Evolutionary conservation across 2,113 vertebrate genomes (phyloP), one percentile per base, ranked within the genome.

Genomic region (Callopanchax toddi): DNA sequence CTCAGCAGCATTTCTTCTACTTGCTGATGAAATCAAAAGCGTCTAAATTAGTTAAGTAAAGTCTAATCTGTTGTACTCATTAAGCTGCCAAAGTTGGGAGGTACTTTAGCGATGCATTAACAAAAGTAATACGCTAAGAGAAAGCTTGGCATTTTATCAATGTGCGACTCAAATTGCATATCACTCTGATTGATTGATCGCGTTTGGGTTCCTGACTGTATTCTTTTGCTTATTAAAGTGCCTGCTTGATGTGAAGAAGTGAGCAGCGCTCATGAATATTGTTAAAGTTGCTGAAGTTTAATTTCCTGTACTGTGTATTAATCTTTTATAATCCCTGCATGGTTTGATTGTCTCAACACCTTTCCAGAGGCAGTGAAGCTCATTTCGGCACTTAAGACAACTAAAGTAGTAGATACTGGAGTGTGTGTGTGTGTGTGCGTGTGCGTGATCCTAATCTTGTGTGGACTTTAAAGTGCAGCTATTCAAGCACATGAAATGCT

Each of bases 291-390:
- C 81, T 83, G 76, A 90, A 87, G 84, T 92, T 92, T 91, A 91
- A 92, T 92, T 92, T 93, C 92, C 92, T 93, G 90, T 78, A 44
- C 85, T 86, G 68, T 82, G 84, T 90, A 90, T 89, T 87, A 86
- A 92, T 89, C 84, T 88, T 85, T 86, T 87, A 86, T 90, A 86
- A 87, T 86, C 81, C 82, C 78, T 79, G 84, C 85, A 86, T 83
- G 82, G 81, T 85, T 89, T 88, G 84, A 89, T 90, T 91, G 86
- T 90, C 80, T 88, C 65, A 86, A 85, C 79, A 82, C 80, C 74
- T 83, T 74, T 83, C 87, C 84, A 71, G 55, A 85, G 84, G 86
- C 86, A 71, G 77, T 76, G 65, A 85, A 87, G 83, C 85, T 84
- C 73, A 85, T 89, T 89, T 87, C 79, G 73, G 70, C 83, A 84